Conservation (phyloP, 2,797 vertebrate species). For the Lepilemur septentrionalis region DNA sequence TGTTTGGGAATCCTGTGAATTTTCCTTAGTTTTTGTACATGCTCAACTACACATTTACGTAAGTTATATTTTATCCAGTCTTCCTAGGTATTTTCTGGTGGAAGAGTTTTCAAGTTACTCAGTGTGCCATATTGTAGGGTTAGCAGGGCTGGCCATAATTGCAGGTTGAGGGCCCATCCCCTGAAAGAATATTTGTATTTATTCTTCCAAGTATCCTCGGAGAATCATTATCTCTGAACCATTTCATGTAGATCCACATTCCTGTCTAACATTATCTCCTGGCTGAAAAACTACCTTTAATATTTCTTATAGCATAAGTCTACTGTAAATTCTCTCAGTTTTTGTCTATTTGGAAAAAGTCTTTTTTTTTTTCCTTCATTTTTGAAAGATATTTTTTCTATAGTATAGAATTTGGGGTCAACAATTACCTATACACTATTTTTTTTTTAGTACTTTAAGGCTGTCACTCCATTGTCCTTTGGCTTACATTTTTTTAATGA, state of each 20-base stretch:
- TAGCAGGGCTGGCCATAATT: background rate
- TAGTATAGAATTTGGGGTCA: background rate
- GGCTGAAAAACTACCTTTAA: background rate
- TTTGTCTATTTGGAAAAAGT: background rate
- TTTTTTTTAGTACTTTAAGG: background rate
- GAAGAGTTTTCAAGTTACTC: background rate
- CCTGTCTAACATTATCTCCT: background rate
- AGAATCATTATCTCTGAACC: background rate
- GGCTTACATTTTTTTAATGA: background rate
- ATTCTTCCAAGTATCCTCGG: background rate
- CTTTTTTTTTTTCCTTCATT: constrained; percentile 2
- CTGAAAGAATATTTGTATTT: background rate
- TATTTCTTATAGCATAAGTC: background rate
- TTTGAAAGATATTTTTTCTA: constrained; percentile 15
- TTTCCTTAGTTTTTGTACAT: background rate
- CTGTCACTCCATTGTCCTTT: background rate
- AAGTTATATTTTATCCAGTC: background rate
- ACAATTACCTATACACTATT: background rate
- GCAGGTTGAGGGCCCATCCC: background rate
- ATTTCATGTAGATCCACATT: background rate
- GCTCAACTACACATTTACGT: background rate
- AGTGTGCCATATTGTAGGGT: background rate
- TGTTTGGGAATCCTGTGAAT: background rate
- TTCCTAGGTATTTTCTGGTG: background rate
- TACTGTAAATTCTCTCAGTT: background rate